These are phyloP conservation scores for Tinea semifulvella DNA, from an alignment of 2,888 invertebrate species.

Conservation along the genomic window DNA sequence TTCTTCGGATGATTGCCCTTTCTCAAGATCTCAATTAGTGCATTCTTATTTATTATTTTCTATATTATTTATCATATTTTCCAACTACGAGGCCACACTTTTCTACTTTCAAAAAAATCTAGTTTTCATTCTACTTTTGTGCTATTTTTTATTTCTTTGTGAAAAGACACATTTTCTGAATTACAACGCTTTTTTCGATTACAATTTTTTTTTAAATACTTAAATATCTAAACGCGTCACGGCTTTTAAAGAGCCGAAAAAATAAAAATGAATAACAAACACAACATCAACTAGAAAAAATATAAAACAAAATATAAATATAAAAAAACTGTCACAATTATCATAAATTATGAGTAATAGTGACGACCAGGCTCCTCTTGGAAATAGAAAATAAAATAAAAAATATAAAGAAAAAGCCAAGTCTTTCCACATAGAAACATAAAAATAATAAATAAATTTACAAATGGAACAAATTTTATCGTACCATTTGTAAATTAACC, in stretches of 20 bases:
- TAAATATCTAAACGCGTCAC: conserved; percentile 6
- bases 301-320: conserved; percentile 29
- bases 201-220: neutral
- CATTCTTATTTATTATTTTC: conserved; percentile 33
- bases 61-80: no score
- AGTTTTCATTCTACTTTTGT: conserved; percentile 47
- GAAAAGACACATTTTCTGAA: conserved; percentile 86
- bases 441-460: conserved; percentile 29
- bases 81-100: conserved; percentile 60
- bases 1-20: conserved; percentile 64
- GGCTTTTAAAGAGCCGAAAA: neutral
- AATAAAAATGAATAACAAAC: conserved; percentile 30
- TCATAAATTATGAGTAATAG: conserved; percentile 24
- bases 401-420: conserved; percentile 63
- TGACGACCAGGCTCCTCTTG: conserved; percentile 51
- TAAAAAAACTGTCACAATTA: conserved; percentile 28
- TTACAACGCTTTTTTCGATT: conserved; percentile 22
- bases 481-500: conserved; percentile 1
- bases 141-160: conserved; percentile 72
- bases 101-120: conserved; percentile 71
- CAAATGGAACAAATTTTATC: neutral
- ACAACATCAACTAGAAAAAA: conserved; percentile 37
- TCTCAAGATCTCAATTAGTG: conserved; percentile 31
- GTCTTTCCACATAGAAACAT: conserved; percentile 84
- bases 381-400: conserved; percentile 43